Evolutionary conservation across 2,113 vertebrate genomes (phyloP), one percentile per base, ranked within the genome.

Genomic region (Seriola rivoliana): DNA sequence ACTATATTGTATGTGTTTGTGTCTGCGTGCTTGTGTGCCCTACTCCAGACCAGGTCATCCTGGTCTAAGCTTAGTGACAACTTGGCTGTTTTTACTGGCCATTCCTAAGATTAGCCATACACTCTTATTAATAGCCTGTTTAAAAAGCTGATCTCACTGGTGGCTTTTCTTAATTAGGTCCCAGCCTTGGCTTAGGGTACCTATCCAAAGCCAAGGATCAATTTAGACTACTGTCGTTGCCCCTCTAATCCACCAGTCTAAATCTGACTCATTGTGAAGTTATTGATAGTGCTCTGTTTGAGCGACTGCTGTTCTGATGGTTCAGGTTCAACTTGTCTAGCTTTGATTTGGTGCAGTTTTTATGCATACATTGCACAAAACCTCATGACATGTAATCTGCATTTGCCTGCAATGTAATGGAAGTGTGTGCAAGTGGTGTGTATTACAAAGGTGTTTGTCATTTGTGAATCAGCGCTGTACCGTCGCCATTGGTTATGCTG

Each of bases 391-490:
- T 71, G 36, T 52, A 74, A 82, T 85, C 78, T 85, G 74, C 36
- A 1, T 50, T 71, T 78, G 52, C 71, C 55, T 84, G 54, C 32
- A 11, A 32, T 52, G 63, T 29, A 64, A 70, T 85, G 76, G 62
- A 73, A 78, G 80, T 48, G 60, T 77, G 60, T 75, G 21, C n/a
- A 54, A 46, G 67, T 75, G 57, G 69, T 80, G 66, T 80, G 69
- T 80, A 71, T 84, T 83, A 67, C 67, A 81, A 88, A 89, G 79
- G 88, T 91, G 69, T 91, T 90, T 91, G 87, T 91, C 86, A 90
- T 93, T 94, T 95, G 91, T 95, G 93, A 95, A 95, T 95, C 93
- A 94, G 91, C 91, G 87, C 90, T 91, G 72, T 78, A 70, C 76
- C 74, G 70, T 82, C 72, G 44, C 62, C 64, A 72, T 64, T 87